Evolutionary conservation across 1,140 invertebrate species (phyloP), one percentile per base, ranked within the genome.

Genomic region (Contarinia nasturtii): DNA sequence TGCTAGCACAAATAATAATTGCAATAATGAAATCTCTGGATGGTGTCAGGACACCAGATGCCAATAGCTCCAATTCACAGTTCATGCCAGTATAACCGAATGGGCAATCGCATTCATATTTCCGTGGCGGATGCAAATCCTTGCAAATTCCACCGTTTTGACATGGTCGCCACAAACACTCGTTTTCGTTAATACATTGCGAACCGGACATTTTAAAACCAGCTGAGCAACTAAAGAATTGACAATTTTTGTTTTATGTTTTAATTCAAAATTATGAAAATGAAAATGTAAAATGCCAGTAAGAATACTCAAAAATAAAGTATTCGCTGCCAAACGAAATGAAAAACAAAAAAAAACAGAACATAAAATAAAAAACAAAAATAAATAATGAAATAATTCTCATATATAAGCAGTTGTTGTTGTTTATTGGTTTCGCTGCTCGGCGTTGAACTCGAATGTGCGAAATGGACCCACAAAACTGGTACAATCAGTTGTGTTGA

Each of bases 1-100:
- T 68, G 62, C 80, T 73, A 53, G 82, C 70, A 71, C 81, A 84
- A 64, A 78, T 70, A 59, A 82, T 73, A 62, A 85, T 70, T 59
- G 80, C 79, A 65, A 86, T 79, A 68, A 86, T 79, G 70, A 86
- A 87, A 73, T 85, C 82, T 61, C 76, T 75, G 45, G 80, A 81
- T 33, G 81, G 79, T 58, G 77, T 80, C 61, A 83, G 77, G 58
- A 79, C 76, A 50, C 79, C 79, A n/a, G 79, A 76, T 49, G 77
- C 75, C 43, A 76, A 72, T 49, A 80, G 65, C 57, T 78, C 76
- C 52, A 83, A 62, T 60, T 86, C 81, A 65, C 86, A 90, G 64
- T 86, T 73, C 49, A 73, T 71, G 49, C 86, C 86, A 10, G 76
- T 79, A 68, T 77, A 88, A 49, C 78, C 78, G 51, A 71, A 58